Percentiles rank a stretch among this genome's conserved stretches.
phyloP scores from a whole-genome alignment of 64 coral and sea anemone species.

The Stichodactyla helianthus region DNA sequence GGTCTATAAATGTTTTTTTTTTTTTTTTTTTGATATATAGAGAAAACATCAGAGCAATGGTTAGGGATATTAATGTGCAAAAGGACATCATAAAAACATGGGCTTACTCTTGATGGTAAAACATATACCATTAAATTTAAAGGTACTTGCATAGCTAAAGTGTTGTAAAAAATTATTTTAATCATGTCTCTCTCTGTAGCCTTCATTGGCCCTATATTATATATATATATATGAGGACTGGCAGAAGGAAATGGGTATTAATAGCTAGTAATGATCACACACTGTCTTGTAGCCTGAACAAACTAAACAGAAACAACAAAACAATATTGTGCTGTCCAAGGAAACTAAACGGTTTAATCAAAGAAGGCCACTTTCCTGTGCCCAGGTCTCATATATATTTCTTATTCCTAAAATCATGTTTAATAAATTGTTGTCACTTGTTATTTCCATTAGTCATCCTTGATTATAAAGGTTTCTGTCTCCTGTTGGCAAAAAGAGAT shows the following conservation, averaged over 20 bases:
- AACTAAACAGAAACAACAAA: too few relatives aligned
- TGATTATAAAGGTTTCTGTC: slow-evolving; percentile 48
- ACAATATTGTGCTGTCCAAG: too few relatives aligned
- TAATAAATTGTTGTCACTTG: too few relatives aligned
- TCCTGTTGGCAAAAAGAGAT: slow-evolving; percentile 19
- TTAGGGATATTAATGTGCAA: not conserved
- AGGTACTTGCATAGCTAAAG: not conserved
- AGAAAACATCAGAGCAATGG: not conserved
- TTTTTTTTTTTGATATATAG: not conserved
- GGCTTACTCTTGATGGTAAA: slow-evolving; percentile 37
- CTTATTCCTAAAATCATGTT: not conserved
- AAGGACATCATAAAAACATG: slow-evolving; percentile 13
- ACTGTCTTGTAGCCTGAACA: too few relatives aligned
- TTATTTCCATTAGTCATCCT: slow-evolving; percentile 30
- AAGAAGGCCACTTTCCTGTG: too few relatives aligned
- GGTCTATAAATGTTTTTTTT: too few relatives aligned
- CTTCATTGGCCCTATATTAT: not conserved
- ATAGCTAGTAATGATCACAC: too few relatives aligned
- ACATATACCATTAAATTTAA: slow-evolving; percentile 32
- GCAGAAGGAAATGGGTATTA: too few relatives aligned
- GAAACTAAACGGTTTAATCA: too few relatives aligned
- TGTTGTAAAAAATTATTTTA: not conserved
- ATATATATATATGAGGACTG: too few relatives aligned
- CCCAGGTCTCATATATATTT: not conserved
- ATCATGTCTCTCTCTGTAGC: not conserved